These are phyloP conservation scores for Troides helena DNA, from an alignment of 2,888 invertebrate species.

Conservation along the genomic window DNA sequence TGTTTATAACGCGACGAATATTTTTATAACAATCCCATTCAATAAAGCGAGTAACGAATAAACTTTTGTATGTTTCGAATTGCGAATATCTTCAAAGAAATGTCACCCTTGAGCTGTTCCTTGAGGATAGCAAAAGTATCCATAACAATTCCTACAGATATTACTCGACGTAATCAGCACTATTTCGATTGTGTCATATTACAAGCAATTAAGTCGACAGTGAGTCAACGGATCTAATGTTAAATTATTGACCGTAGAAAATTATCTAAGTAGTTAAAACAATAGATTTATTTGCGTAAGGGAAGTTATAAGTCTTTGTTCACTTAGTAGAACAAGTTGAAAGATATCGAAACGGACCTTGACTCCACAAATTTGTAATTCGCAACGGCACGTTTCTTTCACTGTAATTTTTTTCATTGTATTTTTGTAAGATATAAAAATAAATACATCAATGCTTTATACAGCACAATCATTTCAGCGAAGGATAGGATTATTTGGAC, in stretches of 20 bases:
- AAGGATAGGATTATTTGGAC: background rate
- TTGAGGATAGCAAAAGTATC: too few species aligned
- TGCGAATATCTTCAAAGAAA: background rate
- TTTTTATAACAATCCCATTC: slow-evolving; percentile 20
- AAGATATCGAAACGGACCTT: slow-evolving; percentile 6
- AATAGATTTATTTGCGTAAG: slow-evolving; percentile 5
- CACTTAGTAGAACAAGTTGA: background rate
- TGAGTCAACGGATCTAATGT: background rate
- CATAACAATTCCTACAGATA: too few species aligned
- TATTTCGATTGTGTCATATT: background rate
- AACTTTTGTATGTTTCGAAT: background rate
- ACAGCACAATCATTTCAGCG: background rate
- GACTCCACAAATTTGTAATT: slow-evolving; percentile 7
- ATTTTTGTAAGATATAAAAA: background rate
- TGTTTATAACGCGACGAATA: background rate
- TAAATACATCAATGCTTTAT: background rate
- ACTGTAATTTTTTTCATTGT: background rate
- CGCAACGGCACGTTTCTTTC: background rate
- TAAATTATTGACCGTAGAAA: slow-evolving; percentile 4
- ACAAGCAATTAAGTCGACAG: background rate
- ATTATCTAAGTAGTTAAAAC: slow-evolving; percentile 6
- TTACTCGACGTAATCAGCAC: background rate
- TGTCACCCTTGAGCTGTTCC: background rate
- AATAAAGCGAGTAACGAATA: background rate
- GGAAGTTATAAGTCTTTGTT: slow-evolving; percentile 18